Conservation (phyloP, 2,113 vertebrate genomes). For the Caracal caracal region DNA sequence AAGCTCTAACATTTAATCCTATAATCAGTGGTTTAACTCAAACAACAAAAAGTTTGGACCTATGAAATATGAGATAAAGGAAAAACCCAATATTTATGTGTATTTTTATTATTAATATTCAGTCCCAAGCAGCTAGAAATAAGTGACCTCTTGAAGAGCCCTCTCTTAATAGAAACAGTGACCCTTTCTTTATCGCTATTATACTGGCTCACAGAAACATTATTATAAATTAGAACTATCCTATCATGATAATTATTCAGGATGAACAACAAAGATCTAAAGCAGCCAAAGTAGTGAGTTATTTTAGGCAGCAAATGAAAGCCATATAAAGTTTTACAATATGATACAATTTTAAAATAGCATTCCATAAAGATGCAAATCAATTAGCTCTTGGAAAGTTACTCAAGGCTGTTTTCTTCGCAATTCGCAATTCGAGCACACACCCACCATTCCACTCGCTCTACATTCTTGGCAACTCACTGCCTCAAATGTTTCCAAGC, state of each 20-base stretch:
- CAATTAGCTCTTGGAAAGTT: no score
- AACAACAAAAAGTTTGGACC: not conserved
- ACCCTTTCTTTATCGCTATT: not conserved
- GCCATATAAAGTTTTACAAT: not conserved
- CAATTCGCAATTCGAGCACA: accelerated
- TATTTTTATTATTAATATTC: slow-evolving; percentile 7
- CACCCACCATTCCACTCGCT: not conserved
- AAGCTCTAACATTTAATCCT: not conserved
- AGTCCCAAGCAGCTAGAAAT: not conserved
- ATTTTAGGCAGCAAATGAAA: not conserved
- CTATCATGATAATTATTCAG: not conserved
- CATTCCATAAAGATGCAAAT: not conserved
- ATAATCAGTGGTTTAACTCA: not conserved
- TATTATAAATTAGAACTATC: not conserved
- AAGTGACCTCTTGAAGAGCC: not conserved
- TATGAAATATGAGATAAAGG: not conserved
- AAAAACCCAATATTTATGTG: not conserved
- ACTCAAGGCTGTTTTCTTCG: not conserved
- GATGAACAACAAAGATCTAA: not conserved
- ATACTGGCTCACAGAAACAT: not conserved
- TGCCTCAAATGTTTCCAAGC: not conserved
- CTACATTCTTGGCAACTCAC: not conserved
- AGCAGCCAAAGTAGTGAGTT: not conserved
- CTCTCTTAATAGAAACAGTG: not conserved
- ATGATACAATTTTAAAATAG: not conserved